phyloP scores from a whole-genome alignment of 2,113 vertebrate genomes.

The Corythaeola cristata region DNA sequence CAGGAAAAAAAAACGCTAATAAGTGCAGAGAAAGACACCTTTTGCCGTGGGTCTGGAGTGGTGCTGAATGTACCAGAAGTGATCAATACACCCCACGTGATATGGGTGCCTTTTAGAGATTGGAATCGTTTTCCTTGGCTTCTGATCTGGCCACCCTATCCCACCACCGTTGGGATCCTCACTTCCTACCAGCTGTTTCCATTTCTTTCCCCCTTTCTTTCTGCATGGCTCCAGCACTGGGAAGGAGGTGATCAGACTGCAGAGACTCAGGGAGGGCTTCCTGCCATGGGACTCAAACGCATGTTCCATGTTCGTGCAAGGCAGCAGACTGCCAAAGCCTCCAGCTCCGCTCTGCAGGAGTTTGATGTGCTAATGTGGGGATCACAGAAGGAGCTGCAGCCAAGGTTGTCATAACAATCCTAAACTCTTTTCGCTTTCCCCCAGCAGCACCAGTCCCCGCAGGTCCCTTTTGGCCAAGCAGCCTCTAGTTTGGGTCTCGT shows the following conservation, averaged over 20 bases:
- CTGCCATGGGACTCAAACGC: not conserved
- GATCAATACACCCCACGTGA: accelerated
- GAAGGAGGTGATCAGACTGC: not conserved
- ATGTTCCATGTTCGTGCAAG: accelerated
- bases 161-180: not conserved
- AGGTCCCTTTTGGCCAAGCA: not conserved
- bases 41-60: not conserved
- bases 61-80: not conserved
- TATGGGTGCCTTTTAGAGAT: not conserved
- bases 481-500: not conserved
- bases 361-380: not conserved
- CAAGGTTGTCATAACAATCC: not conserved
- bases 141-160: not conserved
- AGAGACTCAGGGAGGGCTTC: not conserved
- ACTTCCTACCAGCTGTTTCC: not conserved
- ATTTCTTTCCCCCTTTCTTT: not conserved
- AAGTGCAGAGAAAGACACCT: not conserved
- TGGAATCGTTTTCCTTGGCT: not conserved
- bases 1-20: not conserved
- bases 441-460: not conserved
- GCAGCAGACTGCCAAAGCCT: constrained; percentile 1
- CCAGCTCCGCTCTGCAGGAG: not conserved
- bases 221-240: not conserved
- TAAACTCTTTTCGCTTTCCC: not conserved
- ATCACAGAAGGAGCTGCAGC: not conserved